These are phyloP conservation scores for Tipula unca DNA, from an alignment of 2,888 invertebrate genomes.

Conservation along the genomic window DNA sequence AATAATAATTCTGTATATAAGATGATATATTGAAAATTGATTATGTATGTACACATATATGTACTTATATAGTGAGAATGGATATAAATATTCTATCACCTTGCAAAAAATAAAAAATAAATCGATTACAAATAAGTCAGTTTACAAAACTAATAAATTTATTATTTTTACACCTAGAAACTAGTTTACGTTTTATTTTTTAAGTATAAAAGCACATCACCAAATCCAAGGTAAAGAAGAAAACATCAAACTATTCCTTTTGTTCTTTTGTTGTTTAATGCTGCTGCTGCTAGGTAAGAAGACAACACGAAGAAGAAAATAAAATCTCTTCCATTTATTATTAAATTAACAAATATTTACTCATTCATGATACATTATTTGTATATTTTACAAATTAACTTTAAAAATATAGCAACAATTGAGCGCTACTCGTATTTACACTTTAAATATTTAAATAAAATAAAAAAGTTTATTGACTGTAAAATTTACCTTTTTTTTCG, in stretches of 20 bases:
- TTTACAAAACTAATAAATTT: conserved; percentile 8
- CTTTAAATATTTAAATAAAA: not conserved
- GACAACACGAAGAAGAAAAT: not conserved
- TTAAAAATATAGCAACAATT: not conserved
- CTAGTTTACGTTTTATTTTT: not conserved
- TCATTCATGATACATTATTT: conserved; percentile 8
- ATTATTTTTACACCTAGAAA: conserved; percentile 8
- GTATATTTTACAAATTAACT: conserved; percentile 4
- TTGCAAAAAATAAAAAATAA: not conserved
- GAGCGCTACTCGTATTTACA: not conserved
- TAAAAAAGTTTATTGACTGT: not conserved
- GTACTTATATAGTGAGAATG: not conserved
- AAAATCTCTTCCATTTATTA: conserved; percentile 8
- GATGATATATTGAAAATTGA: not conserved
- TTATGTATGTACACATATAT: not conserved
- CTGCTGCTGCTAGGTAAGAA: not conserved
- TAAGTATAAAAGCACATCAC: not conserved
- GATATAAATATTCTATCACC: not conserved
- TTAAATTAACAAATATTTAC: conserved; percentile 8
- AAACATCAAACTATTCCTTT: not conserved
- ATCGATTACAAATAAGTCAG: not conserved
- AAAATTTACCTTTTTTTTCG: not conserved
- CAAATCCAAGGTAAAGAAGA: not conserved
- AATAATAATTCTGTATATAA: not conserved
- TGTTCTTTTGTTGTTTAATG: not conserved